A percentile compares a stretch with the other conserved stretches of the same genome.
Evolutionary conservation across 2,888 invertebrate genomes (phyloP).

Genomic region (Thereva nobilitata): DNA sequence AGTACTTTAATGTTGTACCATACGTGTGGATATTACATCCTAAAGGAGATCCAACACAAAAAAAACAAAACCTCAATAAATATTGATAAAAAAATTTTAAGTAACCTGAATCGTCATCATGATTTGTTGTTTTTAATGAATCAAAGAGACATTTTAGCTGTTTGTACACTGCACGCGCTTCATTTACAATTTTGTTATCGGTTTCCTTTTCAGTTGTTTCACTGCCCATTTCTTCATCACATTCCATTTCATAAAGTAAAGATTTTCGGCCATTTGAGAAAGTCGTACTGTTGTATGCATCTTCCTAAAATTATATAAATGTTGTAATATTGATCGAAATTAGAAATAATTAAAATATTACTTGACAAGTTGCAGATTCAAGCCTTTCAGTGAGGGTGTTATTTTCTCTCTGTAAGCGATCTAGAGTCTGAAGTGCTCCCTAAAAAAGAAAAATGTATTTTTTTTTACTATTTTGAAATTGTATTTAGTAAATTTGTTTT

Average conservation of each 20-base stretch:
- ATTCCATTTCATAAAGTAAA: constrained; percentile 89
- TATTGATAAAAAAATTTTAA: no score
- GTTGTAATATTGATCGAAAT: not conserved
- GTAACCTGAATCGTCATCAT: constrained; percentile 72
- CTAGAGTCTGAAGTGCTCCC: constrained; percentile 69
- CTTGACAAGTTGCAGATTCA: constrained; percentile 61
- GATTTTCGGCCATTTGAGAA: constrained; percentile 61
- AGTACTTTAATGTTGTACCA: no score
- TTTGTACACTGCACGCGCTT: constrained; percentile 73
- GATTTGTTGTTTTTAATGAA: constrained; percentile 71
- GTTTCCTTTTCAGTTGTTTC: constrained; percentile 57
- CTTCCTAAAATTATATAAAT: not conserved
- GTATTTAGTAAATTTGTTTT: no score
- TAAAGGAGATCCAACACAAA: no score
- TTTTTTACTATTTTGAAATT: no score
- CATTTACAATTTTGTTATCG: constrained; percentile 61
- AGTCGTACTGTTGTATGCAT: not conserved
- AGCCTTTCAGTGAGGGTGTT: constrained; percentile 72
- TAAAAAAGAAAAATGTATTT: constrained; percentile 45
- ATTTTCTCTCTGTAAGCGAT: constrained; percentile 73
- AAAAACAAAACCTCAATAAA: no score
- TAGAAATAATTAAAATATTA: not conserved
- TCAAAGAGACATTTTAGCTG: constrained; percentile 73
- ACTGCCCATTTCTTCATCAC: constrained; percentile 67
- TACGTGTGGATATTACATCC: no score